Evolutionary conservation across 2,113 vertebrate species (phyloP), one percentile per base, ranked within the genome.

Genomic region (Apaloderma vittatum): DNA sequence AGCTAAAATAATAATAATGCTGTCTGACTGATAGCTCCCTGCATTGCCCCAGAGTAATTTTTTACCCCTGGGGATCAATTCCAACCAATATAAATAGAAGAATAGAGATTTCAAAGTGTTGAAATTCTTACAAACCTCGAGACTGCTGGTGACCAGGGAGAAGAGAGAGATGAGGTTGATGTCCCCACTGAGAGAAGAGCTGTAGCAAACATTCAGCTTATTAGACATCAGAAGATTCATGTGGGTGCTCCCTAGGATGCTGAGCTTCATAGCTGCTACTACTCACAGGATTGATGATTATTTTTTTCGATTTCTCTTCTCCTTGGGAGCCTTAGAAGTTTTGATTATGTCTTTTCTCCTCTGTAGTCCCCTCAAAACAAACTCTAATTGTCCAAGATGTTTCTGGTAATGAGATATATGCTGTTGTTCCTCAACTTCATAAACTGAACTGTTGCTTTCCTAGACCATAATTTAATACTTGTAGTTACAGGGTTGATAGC

Each of bases 301-400:
- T 59, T 52, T 74, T 81, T 91, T 94, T 80, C 79, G 62, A 26
- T 94, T 83, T 80, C 46, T 89, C n/a, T 92, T 22, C 51, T 88
- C 34, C 4, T 24, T 94, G 63, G 37, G 73, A 67, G 29, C 51
- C 67, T 43, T 85, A 36, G 8, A 80, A 75, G 32, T 73, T 86
- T 86, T 93, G 43, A 40, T 86, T 0, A 1, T 75, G 45, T 13
- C 17, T 78, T 67, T 90, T 90, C 34, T 81, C 26, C 24, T 88
- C 30, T 22, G 3, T 7, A 67, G 68, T 67, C 45, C 8, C 34
- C 54, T 90, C 72, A 77, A 78, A 82, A 61, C n/a, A 85, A 93
- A 12, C n/a, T 86, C 55, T 51, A 0, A 67, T 74, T 67, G 10
- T 86, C 34, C 0, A 2, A 87, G 36, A 36, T 75, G 3, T 88